These are phyloP conservation scores for Capitulum mitella DNA, from an alignment of 2,888 invertebrate species.

Conservation along the genomic window DNA sequence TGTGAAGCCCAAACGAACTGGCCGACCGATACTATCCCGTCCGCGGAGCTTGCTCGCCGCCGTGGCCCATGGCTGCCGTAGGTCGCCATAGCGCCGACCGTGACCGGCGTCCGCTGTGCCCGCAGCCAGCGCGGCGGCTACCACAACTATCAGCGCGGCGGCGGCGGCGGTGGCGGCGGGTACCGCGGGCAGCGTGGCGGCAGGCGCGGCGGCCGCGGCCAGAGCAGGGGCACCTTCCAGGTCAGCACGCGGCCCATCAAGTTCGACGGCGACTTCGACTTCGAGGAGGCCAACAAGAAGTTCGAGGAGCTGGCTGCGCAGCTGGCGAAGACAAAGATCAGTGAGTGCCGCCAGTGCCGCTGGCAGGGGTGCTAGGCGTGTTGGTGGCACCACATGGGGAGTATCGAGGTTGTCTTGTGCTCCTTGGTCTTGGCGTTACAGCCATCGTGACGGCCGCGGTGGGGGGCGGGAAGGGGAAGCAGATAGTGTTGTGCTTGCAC, in stretches of 20 bases:
- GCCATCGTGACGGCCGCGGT: too few species aligned
- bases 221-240: neutral
- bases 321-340: slow-evolving; percentile 72
- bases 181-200: slow-evolving; percentile 40
- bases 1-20: too few species aligned
- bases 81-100: too few species aligned
- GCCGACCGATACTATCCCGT: too few species aligned
- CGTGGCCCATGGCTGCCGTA: too few species aligned
- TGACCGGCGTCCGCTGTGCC: too few species aligned
- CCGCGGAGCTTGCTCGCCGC: too few species aligned
- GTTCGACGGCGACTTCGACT: slow-evolving; percentile 96
- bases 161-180: slow-evolving; percentile 35
- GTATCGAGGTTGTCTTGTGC: too few species aligned
- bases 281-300: slow-evolving; percentile 95
- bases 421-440: too few species aligned
- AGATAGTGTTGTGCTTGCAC: too few species aligned
- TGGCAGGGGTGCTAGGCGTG: neutral
- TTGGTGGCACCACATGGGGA: slow-evolving; percentile 16
- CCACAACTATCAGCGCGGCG: slow-evolving; percentile 34
- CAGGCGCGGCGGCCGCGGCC: slow-evolving; percentile 40
- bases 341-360: slow-evolving; percentile 31
- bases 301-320: slow-evolving; percentile 83
- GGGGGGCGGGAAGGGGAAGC: too few species aligned
- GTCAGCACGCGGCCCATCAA: slow-evolving; percentile 10
- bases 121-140: slow-evolving; percentile 28